Evolutionary conservation across 92 coral and sea anemone genomes (phyloP).

Genomic region (Scolanthus callimorphus): DNA sequence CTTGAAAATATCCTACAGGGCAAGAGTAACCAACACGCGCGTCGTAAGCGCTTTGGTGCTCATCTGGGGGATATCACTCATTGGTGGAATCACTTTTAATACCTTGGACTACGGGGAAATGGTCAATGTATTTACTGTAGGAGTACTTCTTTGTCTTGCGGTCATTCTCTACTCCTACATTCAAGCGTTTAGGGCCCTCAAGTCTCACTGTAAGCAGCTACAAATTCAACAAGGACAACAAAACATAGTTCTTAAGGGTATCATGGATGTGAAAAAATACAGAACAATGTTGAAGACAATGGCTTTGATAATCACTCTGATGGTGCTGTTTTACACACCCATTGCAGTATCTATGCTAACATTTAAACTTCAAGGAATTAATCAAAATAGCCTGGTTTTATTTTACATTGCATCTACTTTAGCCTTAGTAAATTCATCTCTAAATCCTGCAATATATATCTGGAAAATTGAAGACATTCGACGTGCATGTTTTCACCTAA

Average conservation of each 20-base stretch:
- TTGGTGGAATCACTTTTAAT: background rate
- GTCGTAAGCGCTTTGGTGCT: background rate
- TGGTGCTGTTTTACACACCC: background rate
- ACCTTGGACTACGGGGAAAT: background rate
- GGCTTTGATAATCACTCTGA: background rate
- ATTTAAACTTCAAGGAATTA: background rate
- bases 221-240: background rate
- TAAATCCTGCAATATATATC: background rate
- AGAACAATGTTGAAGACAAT: background rate
- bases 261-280: slow-evolving; percentile 1
- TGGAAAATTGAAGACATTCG: slow-evolving; percentile 1
- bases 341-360: background rate
- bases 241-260: too few species aligned
- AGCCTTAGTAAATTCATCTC: background rate
- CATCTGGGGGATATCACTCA: background rate
- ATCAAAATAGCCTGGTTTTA: background rate
- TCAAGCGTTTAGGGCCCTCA: background rate
- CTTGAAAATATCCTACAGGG: background rate
- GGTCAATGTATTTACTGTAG: background rate
- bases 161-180: background rate
- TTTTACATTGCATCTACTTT: background rate
- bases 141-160: background rate
- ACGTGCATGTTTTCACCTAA: background rate
- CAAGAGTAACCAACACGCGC: background rate
- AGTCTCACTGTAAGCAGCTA: background rate